Evolutionary conservation across 2,797 vertebrate genomes (phyloP), one percentile per base, ranked within the genome.

Genomic region (Lemur catta): DNA sequence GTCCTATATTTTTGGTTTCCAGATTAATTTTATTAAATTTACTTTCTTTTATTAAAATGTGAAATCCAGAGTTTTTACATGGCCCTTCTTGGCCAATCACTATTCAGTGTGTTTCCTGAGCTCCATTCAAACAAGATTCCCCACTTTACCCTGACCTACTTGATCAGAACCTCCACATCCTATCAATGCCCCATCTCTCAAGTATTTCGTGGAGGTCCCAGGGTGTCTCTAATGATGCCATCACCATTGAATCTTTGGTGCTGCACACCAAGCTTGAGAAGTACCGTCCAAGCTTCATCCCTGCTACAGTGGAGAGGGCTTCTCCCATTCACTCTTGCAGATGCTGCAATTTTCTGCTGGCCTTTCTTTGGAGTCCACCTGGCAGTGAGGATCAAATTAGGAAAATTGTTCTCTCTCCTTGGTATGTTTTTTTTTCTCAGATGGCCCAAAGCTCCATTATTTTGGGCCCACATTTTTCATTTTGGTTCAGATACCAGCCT

Each of bases 401-500:
- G 43, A 52, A 89, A 93, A 84, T 3, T 22, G 2, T 1, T 7
- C 30, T 84, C 46, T 84, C 35, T 41, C 0, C 7, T 63, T 67
- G 10, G 30, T 65, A 30, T 74, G 2, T 71, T 2, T 2, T 59
- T 4, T 7, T 82, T 59, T 84, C 46, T 71, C 12, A 46, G 6
- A 46, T 33, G 26, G 9, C n/a, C 50, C 50, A 85, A 84, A 80
- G 22, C 38, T 78, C 11, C 24, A 48, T 87, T 86, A 55, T 91
- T 78, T 93, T 5, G 35, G 43, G 7, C 24, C 4, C 2, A 6
- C 57, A 4, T 69, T 55, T 72, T 95, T 91, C 6, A 33, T 86
- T 94, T 90, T 18, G 4, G 17, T 94, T 97, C 24, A 84, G 57
- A 89, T 89, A 33, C 14, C 26, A 94, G 2, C 6, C 55, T n/a